phyloP scores from a whole-genome alignment of 2,797 vertebrate genomes.

The Tokudaia muenninki region DNA sequence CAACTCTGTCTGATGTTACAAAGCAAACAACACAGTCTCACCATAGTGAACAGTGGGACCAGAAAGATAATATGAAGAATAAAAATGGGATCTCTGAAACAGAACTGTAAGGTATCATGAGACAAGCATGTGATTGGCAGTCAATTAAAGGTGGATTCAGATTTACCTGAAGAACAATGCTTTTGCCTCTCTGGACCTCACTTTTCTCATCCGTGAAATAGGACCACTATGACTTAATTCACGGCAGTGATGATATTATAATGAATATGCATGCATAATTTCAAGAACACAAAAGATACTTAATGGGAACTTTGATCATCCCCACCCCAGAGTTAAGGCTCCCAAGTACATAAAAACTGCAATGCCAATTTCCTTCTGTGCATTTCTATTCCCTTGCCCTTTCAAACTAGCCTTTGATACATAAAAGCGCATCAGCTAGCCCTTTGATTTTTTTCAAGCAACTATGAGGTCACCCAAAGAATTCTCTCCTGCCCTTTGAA shows the following conservation, averaged over 20 bases:
- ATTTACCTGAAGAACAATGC: constrained; percentile 49
- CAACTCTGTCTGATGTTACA: constrained; percentile 1
- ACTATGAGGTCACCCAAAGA: constrained; percentile 77
- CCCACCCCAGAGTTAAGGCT: constrained; percentile 36
- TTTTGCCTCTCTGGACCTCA: constrained; percentile 15
- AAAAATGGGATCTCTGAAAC: constrained; percentile 34
- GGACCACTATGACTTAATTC: constrained; percentile 44
- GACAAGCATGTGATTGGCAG: neutral
- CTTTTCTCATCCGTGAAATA: constrained; percentile 56
- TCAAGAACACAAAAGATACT: constrained; percentile 53
- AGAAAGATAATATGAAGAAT: constrained; percentile 35
- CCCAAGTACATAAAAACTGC: constrained; percentile 63
- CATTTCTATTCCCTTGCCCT: constrained; percentile 55
- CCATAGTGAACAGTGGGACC: constrained; percentile 22
- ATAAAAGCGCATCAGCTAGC: constrained; percentile 70
- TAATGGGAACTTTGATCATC: constrained; percentile 66
- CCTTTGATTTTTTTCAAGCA: constrained; percentile 83
- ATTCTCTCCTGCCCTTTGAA: constrained; percentile 78
- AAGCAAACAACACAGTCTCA: neutral
- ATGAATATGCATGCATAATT: constrained; percentile 46
- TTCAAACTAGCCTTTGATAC: constrained; percentile 62
- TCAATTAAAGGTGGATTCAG: constrained; percentile 29
- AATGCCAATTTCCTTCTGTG: constrained; percentile 68
- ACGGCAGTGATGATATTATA: constrained; percentile 63
- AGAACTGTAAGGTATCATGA: constrained; percentile 16